Evolutionary conservation across 2,113 vertebrate genomes (phyloP).

Genomic region (Paramormyrops kingsleyae): DNA sequence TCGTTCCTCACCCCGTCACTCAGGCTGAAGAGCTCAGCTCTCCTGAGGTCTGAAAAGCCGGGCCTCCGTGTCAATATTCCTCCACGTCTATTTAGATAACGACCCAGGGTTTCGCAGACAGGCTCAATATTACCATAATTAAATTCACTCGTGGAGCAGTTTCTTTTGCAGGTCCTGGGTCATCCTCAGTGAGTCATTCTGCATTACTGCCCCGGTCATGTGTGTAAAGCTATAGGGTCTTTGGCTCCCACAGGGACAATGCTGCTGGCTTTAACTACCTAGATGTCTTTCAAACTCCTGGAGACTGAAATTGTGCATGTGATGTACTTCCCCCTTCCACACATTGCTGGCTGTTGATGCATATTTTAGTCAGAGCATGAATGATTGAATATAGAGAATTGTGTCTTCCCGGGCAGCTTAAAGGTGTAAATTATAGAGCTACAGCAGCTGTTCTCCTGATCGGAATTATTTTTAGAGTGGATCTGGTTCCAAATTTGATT

Average conservation of each 20-base stretch:
- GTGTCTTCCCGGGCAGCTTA: background rate
- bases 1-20: background rate
- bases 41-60: background rate
- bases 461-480: background rate
- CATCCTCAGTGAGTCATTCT: background rate
- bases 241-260: background rate
- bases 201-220: background rate
- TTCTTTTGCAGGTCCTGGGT: background rate
- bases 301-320: background rate
- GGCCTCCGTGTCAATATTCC: background rate
- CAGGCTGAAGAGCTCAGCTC: background rate
- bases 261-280: background rate
- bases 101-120: background rate
- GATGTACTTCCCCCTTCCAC: background rate
- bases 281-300: conserved; percentile 1
- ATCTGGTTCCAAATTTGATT: background rate
- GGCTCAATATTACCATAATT: background rate
- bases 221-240: background rate
- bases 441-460: background rate
- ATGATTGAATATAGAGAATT: conserved; percentile 4
- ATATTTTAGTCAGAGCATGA: background rate
- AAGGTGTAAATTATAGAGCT: background rate
- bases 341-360: background rate
- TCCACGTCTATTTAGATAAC: conserved; percentile 1
- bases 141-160: background rate